Conservation (phyloP, 2,888 invertebrate genomes). For the Nymphalis c-album region DNA sequence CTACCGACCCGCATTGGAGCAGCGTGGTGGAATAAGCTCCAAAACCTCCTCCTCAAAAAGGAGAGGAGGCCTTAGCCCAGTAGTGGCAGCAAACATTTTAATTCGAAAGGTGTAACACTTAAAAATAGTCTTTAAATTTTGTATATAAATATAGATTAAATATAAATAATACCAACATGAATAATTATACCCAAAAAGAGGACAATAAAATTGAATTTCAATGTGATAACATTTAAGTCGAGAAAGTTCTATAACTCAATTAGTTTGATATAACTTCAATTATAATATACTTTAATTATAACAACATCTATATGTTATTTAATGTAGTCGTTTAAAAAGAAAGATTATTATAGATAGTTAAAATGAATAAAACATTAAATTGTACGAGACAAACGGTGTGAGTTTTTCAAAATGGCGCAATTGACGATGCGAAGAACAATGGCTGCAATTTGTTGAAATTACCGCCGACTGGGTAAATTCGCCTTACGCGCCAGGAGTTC, state of each 20-base stretch:
- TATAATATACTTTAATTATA: not conserved
- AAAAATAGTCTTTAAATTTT: too few relatives aligned
- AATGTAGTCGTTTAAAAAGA: slow-evolving; percentile 5
- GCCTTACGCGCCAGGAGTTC: slow-evolving; percentile 35
- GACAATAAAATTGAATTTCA: too few relatives aligned
- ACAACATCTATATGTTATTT: not conserved
- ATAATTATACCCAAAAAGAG: not conserved
- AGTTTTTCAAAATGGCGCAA: slow-evolving; percentile 41
- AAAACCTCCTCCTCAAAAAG: too few relatives aligned
- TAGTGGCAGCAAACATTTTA: too few relatives aligned
- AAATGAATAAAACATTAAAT: slow-evolving; percentile 38
- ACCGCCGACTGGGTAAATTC: slow-evolving; percentile 45
- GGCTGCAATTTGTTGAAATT: slow-evolving; percentile 68
- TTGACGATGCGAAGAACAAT: slow-evolving; percentile 55
- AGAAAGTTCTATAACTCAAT: too few relatives aligned
- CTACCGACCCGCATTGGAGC: too few relatives aligned
- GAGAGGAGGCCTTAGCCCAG: too few relatives aligned
- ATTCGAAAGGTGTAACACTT: too few relatives aligned
- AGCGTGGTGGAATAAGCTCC: too few relatives aligned
- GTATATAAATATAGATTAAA: too few relatives aligned
- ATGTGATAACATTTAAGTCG: too few relatives aligned
- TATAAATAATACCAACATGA: too few relatives aligned
- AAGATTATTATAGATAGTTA: slow-evolving; percentile 15
- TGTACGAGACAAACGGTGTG: slow-evolving; percentile 33
- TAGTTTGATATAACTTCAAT: not conserved